Percentiles rank a stretch among this genome's conserved stretches.
phyloP scores from a whole-genome alignment of 2,113 vertebrate genomes.

The Lethenteron camtschaticum region DNA sequence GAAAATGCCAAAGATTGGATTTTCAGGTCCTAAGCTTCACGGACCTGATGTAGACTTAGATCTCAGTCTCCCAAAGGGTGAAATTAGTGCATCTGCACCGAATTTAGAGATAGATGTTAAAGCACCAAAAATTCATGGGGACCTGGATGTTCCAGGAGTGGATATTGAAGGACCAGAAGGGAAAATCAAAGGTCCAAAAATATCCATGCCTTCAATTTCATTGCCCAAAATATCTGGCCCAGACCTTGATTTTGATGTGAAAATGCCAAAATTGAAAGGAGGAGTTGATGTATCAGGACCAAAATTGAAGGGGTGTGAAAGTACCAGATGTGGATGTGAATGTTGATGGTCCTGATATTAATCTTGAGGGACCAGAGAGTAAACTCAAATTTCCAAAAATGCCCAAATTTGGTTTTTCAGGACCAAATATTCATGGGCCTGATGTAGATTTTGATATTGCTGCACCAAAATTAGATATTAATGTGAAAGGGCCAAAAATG shows the following conservation, averaged over 20 bases:
- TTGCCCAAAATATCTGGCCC: too few species aligned
- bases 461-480: neutral
- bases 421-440: neutral
- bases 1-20: slow-evolving; percentile 19
- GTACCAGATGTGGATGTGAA: slow-evolving; percentile 4
- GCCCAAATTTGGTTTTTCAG: slow-evolving; percentile 12
- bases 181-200: slow-evolving; percentile 10
- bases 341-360: slow-evolving; percentile 11
- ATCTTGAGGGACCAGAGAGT: neutral
- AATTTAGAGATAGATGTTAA: slow-evolving; percentile 2
- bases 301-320: neutral
- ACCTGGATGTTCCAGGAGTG: accelerated
- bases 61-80: slow-evolving; percentile 9
- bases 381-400: accelerated
- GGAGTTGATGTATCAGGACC: neutral
- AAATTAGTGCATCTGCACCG: slow-evolving; percentile 9
- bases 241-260: neutral
- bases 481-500: neutral
- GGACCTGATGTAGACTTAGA: slow-evolving; percentile 8
- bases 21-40: slow-evolving; percentile 9
- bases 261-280: neutral
- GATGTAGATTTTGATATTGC: slow-evolving; percentile 7
- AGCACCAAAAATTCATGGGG: neutral
- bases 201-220: too few species aligned
- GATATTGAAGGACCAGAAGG: neutral